Conservation (phyloP, 2,888 invertebrate species). For the Pseudanteris insignis region DNA sequence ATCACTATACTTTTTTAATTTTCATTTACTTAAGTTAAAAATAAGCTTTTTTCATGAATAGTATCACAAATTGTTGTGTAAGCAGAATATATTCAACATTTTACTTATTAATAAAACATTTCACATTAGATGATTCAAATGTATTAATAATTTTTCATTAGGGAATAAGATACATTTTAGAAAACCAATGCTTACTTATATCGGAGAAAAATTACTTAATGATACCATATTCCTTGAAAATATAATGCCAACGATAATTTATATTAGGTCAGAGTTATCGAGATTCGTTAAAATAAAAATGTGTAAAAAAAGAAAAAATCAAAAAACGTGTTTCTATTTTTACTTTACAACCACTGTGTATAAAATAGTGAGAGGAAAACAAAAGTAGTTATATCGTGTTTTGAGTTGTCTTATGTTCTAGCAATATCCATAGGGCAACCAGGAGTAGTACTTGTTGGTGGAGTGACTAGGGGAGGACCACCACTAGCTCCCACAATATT, state of each 20-base stretch:
- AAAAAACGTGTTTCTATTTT: slow-evolving; percentile 23
- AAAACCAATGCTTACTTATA: too few species aligned
- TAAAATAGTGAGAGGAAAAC: slow-evolving; percentile 49
- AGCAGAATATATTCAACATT: slow-evolving; percentile 12
- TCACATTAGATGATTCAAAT: slow-evolving; percentile 3
- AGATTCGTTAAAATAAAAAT: slow-evolving; percentile 32
- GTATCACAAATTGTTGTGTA: not conserved
- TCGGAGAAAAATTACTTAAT: too few species aligned
- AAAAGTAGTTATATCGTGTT: slow-evolving; percentile 27
- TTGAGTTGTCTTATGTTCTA: slow-evolving; percentile 58
- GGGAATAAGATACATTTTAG: slow-evolving; percentile 2
- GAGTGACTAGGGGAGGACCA: slow-evolving; percentile 58
- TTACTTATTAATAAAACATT: slow-evolving; percentile 5
- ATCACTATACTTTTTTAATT: not conserved
- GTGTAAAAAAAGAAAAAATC: slow-evolving; percentile 2
- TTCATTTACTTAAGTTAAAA: not conserved
- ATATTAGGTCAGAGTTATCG: slow-evolving; percentile 5
- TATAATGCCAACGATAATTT: too few species aligned
- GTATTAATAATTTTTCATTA: not conserved
- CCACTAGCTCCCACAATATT: slow-evolving; percentile 68
- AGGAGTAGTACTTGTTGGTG: slow-evolving; percentile 52
- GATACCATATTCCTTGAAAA: too few species aligned
- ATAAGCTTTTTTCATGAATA: not conserved
- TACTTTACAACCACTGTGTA: slow-evolving; percentile 26
- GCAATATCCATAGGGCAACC: slow-evolving; percentile 66